phyloP scores from a whole-genome alignment of 1,140 invertebrate genomes.

The Heliothis subflexa region DNA sequence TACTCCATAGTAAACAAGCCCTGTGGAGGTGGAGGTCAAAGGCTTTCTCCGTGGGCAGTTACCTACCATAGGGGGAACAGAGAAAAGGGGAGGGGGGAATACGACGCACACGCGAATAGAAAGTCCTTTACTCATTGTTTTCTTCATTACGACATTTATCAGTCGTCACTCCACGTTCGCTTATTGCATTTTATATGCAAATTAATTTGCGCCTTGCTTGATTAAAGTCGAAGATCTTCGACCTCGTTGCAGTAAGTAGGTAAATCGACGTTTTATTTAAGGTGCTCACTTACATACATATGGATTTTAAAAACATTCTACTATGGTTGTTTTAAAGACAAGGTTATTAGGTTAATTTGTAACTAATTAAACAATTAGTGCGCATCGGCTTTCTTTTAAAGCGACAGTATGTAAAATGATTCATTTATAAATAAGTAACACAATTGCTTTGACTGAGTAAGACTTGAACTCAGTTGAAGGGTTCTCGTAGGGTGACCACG shows the following conservation, averaged over 20 bases:
- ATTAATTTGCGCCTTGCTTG: constrained; percentile 53
- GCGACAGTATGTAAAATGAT: too few relatives aligned
- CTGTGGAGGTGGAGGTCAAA: constrained; percentile 74
- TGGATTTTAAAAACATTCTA: not conserved
- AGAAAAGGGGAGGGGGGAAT: constrained; percentile 56
- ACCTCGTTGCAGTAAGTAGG: not conserved
- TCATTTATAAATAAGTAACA: not conserved
- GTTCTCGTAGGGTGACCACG: constrained; percentile 16
- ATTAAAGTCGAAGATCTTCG: constrained; percentile 17
- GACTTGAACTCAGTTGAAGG: not conserved
- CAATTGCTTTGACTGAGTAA: not conserved
- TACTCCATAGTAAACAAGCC: constrained; percentile 62
- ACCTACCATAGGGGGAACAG: constrained; percentile 54
- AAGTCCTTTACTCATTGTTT: constrained; percentile 80
- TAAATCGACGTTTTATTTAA: constrained; percentile 14
- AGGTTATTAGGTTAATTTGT: too few relatives aligned
- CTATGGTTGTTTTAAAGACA: not conserved
- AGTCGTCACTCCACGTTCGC: constrained; percentile 66
- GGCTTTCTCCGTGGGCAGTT: constrained; percentile 77
- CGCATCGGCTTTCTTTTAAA: too few relatives aligned
- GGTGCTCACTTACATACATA: not conserved
- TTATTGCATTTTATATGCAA: constrained; percentile 81
- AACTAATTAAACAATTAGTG: too few relatives aligned
- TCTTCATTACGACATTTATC: constrained; percentile 83
- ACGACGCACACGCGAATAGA: constrained; percentile 75